A percentile compares a stretch with the other conserved stretches of the same genome.
Conservation (phyloP, 2,888 invertebrate genomes). For the Thecophora atra region DNA sequence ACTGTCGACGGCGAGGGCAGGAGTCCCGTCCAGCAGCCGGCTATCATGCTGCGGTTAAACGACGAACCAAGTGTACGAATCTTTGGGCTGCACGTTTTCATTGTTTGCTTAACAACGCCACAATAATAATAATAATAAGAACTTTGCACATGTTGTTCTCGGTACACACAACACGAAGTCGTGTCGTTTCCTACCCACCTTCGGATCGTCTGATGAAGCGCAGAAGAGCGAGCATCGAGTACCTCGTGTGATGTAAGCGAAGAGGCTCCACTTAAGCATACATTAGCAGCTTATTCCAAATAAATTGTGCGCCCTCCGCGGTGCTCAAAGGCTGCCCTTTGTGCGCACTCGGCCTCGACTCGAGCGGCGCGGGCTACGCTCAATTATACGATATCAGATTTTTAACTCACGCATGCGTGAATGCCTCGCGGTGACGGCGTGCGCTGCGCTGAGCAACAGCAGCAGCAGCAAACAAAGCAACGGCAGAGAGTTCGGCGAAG, state of each 20-base stretch:
- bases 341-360: not conserved
- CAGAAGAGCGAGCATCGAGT: not conserved
- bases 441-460: not conserved
- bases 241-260: too few species aligned
- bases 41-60: not conserved
- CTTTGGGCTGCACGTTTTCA: conserved; percentile 30
- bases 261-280: conserved; percentile 26
- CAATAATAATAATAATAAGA: conserved; percentile 17
- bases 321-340: not conserved
- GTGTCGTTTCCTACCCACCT: not conserved
- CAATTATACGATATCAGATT: conserved; percentile 50
- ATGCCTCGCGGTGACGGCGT: conserved; percentile 25
- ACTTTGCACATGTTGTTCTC: conserved; percentile 1
- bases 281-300: conserved; percentile 34
- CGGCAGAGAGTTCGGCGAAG: not conserved
- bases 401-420: conserved; percentile 50
- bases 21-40: not conserved
- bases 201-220: not conserved
- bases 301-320: conserved; percentile 24
- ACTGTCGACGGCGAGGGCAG: not conserved
- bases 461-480: not conserved
- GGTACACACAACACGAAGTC: not conserved
- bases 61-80: not conserved
- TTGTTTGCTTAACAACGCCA: conserved; percentile 27
- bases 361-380: conserved; percentile 19